Evolutionary conservation across 2,888 invertebrate species (phyloP), one percentile per base, ranked within the genome.

Genomic region (Thera obeliscata): DNA sequence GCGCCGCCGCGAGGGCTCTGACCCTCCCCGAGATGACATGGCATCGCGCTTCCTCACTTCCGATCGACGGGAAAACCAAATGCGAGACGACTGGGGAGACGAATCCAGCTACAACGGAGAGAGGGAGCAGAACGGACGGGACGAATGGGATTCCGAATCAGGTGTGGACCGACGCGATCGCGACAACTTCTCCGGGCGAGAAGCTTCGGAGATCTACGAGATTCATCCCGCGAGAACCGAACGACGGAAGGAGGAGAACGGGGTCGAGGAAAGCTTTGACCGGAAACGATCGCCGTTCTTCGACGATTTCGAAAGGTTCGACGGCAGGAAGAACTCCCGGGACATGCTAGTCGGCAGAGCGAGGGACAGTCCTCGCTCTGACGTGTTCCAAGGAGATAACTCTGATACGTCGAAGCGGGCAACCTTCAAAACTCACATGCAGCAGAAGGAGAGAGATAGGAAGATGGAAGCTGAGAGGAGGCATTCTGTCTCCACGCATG

Each of bases 391-490:
- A 0, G 81, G 84, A 2, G 91, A 92, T 1, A 86, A 81, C 69
- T 84, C 78, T 2, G 91, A 90, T 55, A 77, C 81, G 0, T 76
- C 82, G 1, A 95, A 95, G 64, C 89, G 96, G 59, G 95, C 96
- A 0, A 96, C 96, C 0, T 96, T 96, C 78, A 95, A 96, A 77
- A 96, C 96, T 0, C 96, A 96, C 79, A 96, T 96, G 95, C 95
- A 94, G 0, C 95, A 95, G 81, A 96, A 96, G 73, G 95, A 96
- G 77, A 91, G 95, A 74, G 92, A 94, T 56, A 86, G 91, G 63
- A 93, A 93, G 73, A 88, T 94, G 65, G 96, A 97, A 78, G 95
- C 96, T 3, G 96, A 97, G 74, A 95, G 97, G 69, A 95, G 96
- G 77, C 95, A 96, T 65, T 96, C 97, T 0, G 96, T 96, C 0